Conservation (phyloP, 2,888 invertebrate species). For the Polymixis flavicincta region DNA sequence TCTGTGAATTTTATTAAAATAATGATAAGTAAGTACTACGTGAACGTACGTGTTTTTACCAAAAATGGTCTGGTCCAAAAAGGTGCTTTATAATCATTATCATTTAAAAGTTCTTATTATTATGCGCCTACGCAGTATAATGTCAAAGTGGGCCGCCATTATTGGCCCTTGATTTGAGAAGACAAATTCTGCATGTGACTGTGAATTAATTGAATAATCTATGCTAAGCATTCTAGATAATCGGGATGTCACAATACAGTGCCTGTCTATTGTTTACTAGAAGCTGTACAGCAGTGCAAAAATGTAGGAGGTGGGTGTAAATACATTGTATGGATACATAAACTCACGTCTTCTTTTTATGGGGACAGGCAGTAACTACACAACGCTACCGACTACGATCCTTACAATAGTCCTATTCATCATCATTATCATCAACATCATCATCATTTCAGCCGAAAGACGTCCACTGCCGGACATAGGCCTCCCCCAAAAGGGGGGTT, state of each 20-base stretch:
- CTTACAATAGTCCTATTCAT: too few relatives aligned
- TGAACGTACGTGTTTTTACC: slow-evolving; percentile 21
- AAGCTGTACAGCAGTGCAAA: neutral
- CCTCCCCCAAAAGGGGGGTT: too few relatives aligned
- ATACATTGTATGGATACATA: neutral
- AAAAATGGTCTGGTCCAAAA: slow-evolving; percentile 37
- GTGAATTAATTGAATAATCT: slow-evolving; percentile 36
- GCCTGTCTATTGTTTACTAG: slow-evolving; percentile 13
- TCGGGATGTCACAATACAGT: slow-evolving; percentile 24
- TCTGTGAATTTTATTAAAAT: slow-evolving; percentile 51
- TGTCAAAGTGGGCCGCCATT: slow-evolving; percentile 13
- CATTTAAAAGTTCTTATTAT: slow-evolving; percentile 47
- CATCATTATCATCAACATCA: too few relatives aligned
- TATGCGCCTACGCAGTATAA: slow-evolving; percentile 23
- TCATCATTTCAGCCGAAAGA: too few relatives aligned
- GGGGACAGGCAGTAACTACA: too few relatives aligned
- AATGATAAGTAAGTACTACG: slow-evolving; percentile 42
- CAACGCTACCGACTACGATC: too few relatives aligned
- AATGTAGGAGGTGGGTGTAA: slow-evolving; percentile 3
- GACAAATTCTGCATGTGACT: slow-evolving; percentile 28
- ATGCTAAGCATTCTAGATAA: slow-evolving; percentile 35
- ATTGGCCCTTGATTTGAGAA: slow-evolving; percentile 14
- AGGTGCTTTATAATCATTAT: slow-evolving; percentile 40
- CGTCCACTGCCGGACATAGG: too few relatives aligned
- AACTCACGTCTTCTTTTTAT: too few relatives aligned